Conservation (phyloP, 1,140 invertebrate species). For the Augochlora pura region DNA sequence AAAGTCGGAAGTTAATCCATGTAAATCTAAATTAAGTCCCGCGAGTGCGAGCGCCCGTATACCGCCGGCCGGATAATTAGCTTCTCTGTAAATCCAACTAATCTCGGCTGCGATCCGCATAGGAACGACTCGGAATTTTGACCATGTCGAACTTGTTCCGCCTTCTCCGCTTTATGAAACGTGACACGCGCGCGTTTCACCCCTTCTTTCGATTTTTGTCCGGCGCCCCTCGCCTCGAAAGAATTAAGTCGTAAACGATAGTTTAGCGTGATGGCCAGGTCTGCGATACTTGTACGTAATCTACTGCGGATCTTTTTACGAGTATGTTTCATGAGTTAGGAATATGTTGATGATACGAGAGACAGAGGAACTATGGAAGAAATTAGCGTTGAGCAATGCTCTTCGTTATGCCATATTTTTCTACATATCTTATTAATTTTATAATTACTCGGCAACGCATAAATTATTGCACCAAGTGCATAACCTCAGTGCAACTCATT, state of each 20-base stretch:
- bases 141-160: slow-evolving; percentile 34
- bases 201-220: no score
- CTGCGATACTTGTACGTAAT: background rate
- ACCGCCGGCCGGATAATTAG: slow-evolving; percentile 41
- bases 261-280: background rate
- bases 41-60: slow-evolving; percentile 34
- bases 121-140: slow-evolving; percentile 38
- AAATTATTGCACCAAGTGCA: no score
- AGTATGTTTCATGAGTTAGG: no score
- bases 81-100: slow-evolving; percentile 47
- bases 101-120: slow-evolving; percentile 37
- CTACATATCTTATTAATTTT: no score
- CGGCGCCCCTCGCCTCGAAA: no score
- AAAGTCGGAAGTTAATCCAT: slow-evolving; percentile 41
- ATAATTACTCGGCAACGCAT: no score
- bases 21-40: slow-evolving; percentile 51
- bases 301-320: background rate
- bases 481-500: no score
- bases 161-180: slow-evolving; percentile 19
- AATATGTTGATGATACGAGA: no score
- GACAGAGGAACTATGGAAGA: no score
- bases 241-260: background rate
- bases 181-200: background rate
- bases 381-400: no score
- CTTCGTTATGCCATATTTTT: no score